These are phyloP conservation scores for Propithecus perrieri DNA, from an alignment of 2,797 vertebrate genomes.

Conservation along the genomic window DNA sequence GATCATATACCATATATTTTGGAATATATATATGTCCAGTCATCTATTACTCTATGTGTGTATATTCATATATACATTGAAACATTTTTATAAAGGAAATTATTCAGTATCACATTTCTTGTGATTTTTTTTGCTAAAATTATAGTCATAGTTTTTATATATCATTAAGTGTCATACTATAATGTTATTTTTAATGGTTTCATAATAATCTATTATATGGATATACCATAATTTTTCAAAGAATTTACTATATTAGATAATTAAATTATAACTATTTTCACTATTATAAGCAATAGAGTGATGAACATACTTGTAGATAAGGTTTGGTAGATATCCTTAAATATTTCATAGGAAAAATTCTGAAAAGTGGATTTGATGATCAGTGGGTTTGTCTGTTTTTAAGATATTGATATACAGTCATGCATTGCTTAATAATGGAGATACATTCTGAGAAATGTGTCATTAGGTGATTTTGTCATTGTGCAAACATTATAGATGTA, in stretches of 20 bases:
- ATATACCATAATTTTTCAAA: slow-evolving; percentile 1
- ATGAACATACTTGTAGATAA: slow-evolving; percentile 28
- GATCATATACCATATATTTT: neutral
- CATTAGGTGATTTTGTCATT: neutral
- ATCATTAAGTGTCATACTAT: neutral
- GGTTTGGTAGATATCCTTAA: neutral
- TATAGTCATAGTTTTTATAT: neutral
- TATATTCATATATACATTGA: neutral
- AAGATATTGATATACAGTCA: neutral
- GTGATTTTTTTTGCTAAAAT: neutral
- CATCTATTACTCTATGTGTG: neutral
- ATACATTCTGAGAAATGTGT: neutral
- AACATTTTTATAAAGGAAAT: neutral
- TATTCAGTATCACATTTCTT: neutral
- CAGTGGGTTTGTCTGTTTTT: neutral
- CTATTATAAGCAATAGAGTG: neutral
- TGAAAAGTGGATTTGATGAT: neutral
- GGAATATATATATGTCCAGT: neutral
- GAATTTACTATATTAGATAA: neutral
- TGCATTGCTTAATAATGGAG: too few species aligned
- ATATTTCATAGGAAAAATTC: slow-evolving; percentile 34
- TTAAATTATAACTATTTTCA: slow-evolving; percentile 33
- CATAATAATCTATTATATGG: neutral
- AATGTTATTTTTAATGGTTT: neutral
- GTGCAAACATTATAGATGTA: neutral